Percentiles rank a stretch among this genome's conserved stretches.
Conservation (phyloP, 37 sponge, comb jelly and placozoan species). For the Oopsacas minuta region DNA sequence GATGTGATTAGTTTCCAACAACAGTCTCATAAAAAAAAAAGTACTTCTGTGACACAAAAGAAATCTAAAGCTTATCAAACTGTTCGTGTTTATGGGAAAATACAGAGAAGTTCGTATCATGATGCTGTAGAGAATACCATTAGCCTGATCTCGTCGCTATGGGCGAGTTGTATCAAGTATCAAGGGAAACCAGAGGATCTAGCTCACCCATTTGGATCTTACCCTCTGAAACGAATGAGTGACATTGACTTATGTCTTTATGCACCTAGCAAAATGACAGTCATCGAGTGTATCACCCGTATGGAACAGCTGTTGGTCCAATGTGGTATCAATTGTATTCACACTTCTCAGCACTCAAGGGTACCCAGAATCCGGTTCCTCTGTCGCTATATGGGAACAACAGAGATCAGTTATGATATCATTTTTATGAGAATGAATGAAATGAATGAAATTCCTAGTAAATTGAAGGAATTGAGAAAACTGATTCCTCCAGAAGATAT, state of each 20-base stretch:
- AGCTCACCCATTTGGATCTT: slow-evolving; percentile 50
- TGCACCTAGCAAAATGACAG: slow-evolving; percentile 30
- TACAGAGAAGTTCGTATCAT: slow-evolving; percentile 25
- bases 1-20: slow-evolving; percentile 29
- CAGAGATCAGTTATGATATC: slow-evolving; percentile 50
- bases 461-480: neutral
- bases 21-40: neutral
- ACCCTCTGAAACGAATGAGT: slow-evolving; percentile 38
- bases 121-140: slow-evolving; percentile 40
- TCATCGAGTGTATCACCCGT: slow-evolving; percentile 34
- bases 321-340: slow-evolving; percentile 40
- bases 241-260: slow-evolving; percentile 69
- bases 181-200: slow-evolving; percentile 38
- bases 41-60: neutral
- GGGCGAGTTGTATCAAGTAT: slow-evolving; percentile 28
- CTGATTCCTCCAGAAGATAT: neutral
- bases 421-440: slow-evolving; percentile 33
- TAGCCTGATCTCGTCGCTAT: slow-evolving; percentile 38
- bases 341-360: slow-evolving; percentile 48
- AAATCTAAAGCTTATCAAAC: slow-evolving; percentile 24
- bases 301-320: slow-evolving; percentile 27
- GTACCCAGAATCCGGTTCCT: slow-evolving; percentile 56
- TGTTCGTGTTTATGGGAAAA: slow-evolving; percentile 28
- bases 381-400: slow-evolving; percentile 26
- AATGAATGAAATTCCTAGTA: neutral